Base-by-base conservation (phyloP, 2,113 vertebrate species). In the Coreoperca whiteheadi region DNA sequence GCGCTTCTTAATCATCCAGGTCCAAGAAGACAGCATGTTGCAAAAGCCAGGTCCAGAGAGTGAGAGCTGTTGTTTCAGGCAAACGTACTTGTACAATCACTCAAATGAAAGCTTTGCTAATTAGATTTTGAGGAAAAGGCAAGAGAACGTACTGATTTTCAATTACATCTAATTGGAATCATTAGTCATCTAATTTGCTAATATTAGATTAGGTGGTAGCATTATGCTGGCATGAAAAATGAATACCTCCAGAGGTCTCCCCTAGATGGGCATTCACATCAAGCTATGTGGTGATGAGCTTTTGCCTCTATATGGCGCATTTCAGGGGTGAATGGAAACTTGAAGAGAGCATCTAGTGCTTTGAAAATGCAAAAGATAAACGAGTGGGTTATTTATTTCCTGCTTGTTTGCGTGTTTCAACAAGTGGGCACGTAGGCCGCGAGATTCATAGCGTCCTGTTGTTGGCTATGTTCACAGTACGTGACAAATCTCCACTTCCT, bases 131-230 rank as follows among this genome's bases (percentile, higher is more conserved):
- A 85, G 63, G 80, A 78, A 77, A 18, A 82, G 69, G 59, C 51
- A 66, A 30, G 32, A 70, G 50, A 88, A 89, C 87, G 51, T 82
- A 80, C 46, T 57, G 81, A 86, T 91, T 89, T 90, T 86, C 85
- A 87, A 90, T 92, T 91, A 87, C 77, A 60, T 85, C 51, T 72
- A 77, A 84, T 90, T 85, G 76, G 84, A 92, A 82, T 90, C 88
- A 90, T 92, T 91, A 85, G 75, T 83, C 77, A 81, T 88, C 82
- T 86, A 84, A 93, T 91, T 91, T 84, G 64, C 72, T 89, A 74
- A 85, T 91, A 91, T 88, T 91, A 80, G 81, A 92, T 94, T 90
- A 89, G 78, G 66, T 71, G 61, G 67, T 78, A 75, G 81, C 53
- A 66, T 75, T 86, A 86, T 77, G 67, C 75, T 51, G 61, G 21